phyloP scores from a whole-genome alignment of 2,113 vertebrate genomes.

The Grus americana region DNA sequence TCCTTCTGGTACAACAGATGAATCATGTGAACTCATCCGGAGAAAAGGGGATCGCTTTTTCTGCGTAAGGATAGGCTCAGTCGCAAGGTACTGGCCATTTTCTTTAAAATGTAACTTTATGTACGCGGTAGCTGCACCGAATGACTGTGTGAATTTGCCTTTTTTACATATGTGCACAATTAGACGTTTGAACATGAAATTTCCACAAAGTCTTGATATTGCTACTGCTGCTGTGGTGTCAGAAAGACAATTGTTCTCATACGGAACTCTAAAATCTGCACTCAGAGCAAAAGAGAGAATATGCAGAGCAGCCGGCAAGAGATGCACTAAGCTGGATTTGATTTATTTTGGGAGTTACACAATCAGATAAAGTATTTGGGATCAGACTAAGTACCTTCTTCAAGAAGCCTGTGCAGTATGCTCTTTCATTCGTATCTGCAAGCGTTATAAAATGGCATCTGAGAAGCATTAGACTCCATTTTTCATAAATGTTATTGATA shows the following conservation, averaged over 20 bases:
- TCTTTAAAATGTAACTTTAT: neutral
- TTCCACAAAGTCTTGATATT: neutral
- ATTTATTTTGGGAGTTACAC: neutral
- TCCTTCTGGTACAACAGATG: neutral
- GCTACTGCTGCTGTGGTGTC: neutral
- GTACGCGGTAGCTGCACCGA: neutral
- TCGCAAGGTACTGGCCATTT: neutral
- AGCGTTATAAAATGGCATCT: neutral
- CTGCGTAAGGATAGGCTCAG: neutral
- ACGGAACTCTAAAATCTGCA: neutral
- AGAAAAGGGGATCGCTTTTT: neutral
- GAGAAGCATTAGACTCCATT: neutral
- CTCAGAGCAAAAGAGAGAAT: neutral
- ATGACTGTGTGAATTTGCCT: neutral
- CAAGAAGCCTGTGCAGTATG: neutral
- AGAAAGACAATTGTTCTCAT: neutral
- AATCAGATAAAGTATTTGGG: neutral
- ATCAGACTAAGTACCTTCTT: neutral
- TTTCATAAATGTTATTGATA: neutral
- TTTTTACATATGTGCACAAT: neutral
- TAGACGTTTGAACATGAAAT: neutral
- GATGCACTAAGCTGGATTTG: neutral
- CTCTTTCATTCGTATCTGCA: neutral
- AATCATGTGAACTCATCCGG: neutral
- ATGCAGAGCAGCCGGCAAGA: neutral